Evolutionary conservation across 2,797 vertebrate species (phyloP).

Genomic region (Ctenosaura bakeri): DNA sequence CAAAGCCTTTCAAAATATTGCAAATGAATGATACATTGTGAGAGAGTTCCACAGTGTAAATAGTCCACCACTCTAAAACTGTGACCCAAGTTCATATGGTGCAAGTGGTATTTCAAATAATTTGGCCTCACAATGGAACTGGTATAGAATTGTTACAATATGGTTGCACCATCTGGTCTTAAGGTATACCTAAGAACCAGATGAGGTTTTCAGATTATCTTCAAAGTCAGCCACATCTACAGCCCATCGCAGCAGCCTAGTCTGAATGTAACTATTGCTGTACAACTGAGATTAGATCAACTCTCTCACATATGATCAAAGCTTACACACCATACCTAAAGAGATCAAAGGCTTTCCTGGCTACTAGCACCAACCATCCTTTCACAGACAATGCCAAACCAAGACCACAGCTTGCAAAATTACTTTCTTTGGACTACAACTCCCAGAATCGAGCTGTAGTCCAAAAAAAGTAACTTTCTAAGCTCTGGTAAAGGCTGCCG

Average conservation of each 20-base stretch:
- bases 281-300: neutral
- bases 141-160: neutral
- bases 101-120: neutral
- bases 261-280: neutral
- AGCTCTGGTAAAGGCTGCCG: no score
- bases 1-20: neutral
- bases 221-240: neutral
- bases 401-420: neutral
- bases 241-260: no score
- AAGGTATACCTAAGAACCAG: neutral
- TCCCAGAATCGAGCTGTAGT: no score
- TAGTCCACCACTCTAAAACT: neutral
- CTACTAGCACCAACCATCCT: neutral
- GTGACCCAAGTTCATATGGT: neutral
- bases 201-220: neutral
- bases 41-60: neutral
- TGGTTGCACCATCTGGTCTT: neutral
- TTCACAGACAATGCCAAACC: neutral
- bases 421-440: no score
- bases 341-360: neutral
- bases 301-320: neutral
- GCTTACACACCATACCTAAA: neutral
- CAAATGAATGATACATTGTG: neutral
- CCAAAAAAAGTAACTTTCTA: no score
- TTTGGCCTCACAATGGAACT: neutral